Base-by-base conservation (phyloP, 1,140 invertebrate genomes). In the Diplogasteroides magnus region DNA sequence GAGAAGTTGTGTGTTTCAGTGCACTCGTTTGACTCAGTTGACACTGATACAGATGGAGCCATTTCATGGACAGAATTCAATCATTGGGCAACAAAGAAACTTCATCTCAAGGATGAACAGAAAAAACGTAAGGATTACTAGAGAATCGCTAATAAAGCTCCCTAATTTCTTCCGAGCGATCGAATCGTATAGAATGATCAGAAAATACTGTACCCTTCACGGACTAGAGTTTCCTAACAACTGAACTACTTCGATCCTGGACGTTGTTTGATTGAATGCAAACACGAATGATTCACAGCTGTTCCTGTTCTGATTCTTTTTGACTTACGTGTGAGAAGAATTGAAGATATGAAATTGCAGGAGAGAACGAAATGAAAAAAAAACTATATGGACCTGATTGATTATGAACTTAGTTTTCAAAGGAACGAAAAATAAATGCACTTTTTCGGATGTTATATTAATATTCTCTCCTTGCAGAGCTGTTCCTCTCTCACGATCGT, bases 61-160 rank as follows among this genome's bases (percentile, higher is more conserved):
- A 28, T 72, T 31, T 25, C 56, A 32, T 73, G 29, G 57, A 72
- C 27, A 1, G 70, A 72, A 67, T 71, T 72, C 68, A 68, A 72
- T 23, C 64, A 74, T 25, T 72, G 70, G 67, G 29, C 58, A 31
- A 67, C 11, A 23, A 29, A 66, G 58, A 68, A 23, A 31, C 26
- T 26, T 37, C 70, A 60, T 69, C 60, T 61, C 37, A 37, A 25
- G 11, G 32, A 57, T 25, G 58, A 31, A 14, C 31, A 26, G 27
- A 29, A 61, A 57, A 73, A 73, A 19, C 63, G 55, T 64, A 27
- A 68, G 0, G 28, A 1, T n/a, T 13, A 26, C 11, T 19, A 55
- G n/a, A n/a, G n/a, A n/a, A n/a, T n/a, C n/a, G n/a, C n/a, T n/a
- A n/a, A n/a, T n/a, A n/a, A n/a, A n/a, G n/a, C n/a, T n/a, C n/a